Evolutionary conservation across 1,140 invertebrate species (phyloP).

Genomic region (Rhyacophila brunnea): DNA sequence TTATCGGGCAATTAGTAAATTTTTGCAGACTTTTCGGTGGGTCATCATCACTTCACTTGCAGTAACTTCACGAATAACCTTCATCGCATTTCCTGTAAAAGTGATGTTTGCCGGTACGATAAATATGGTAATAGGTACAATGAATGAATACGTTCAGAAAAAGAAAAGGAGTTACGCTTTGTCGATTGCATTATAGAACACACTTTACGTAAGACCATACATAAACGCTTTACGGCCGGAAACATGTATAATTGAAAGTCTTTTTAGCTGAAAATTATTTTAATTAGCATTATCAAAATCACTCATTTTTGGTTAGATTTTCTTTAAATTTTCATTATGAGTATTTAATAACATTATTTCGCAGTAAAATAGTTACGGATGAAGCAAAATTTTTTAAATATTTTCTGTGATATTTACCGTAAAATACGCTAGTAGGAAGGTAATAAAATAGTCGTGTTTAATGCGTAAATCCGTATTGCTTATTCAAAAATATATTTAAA

Average conservation of each 20-base stretch:
- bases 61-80: neutral
- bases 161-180: constrained; percentile 15
- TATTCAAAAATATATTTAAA: too few species aligned
- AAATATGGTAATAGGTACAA: constrained; percentile 15
- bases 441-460: too few species aligned
- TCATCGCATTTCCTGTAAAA: constrained; percentile 9
- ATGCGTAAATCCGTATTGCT: too few species aligned
- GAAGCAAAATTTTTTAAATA: too few species aligned
- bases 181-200: constrained; percentile 17
- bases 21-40: neutral
- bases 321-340: too few species aligned
- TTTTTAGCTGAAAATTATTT: constrained; percentile 5
- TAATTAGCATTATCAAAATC: too few species aligned
- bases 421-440: too few species aligned
- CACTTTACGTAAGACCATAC: constrained; percentile 26
- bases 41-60: neutral
- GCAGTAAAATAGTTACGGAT: too few species aligned
- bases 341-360: too few species aligned
- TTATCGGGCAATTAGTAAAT: neutral
- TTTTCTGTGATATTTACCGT: too few species aligned
- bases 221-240: constrained; percentile 7
- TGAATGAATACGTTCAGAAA: neutral
- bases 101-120: constrained; percentile 13
- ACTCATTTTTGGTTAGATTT: too few species aligned
- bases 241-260: constrained; percentile 23